phyloP scores from a whole-genome alignment of 1,140 invertebrate species.

The Palaemon carinicauda region DNA sequence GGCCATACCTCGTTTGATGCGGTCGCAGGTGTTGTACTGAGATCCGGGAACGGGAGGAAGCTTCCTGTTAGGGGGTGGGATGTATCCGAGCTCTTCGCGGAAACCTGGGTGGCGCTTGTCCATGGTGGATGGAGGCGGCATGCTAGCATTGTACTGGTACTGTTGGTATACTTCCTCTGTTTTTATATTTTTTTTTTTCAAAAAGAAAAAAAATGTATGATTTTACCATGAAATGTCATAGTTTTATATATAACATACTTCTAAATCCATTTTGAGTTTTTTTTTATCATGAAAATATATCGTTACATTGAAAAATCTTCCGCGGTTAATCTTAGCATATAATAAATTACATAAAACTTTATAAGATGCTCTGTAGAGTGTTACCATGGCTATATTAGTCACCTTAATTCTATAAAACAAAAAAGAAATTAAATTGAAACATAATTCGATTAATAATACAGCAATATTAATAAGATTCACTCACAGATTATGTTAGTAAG shows the following conservation, averaged over 20 bases:
- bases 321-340: neutral
- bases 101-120: slow-evolving; percentile 75
- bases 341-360: neutral
- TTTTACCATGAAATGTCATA: neutral
- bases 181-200: neutral
- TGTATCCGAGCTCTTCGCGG: slow-evolving; percentile 85
- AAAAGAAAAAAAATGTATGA: neutral
- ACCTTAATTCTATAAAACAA: no score
- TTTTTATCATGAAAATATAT: neutral
- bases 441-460: no score
- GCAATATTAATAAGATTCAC: no score
- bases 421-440: neutral
- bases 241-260: neutral
- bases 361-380: neutral
- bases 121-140: slow-evolving; percentile 72
- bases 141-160: slow-evolving; percentile 60
- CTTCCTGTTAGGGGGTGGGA: slow-evolving; percentile 89
- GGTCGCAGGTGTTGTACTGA: slow-evolving; percentile 87
- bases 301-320: no score
- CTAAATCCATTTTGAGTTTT: neutral
- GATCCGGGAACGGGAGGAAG: slow-evolving; percentile 89
- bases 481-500: no score
- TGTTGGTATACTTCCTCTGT: slow-evolving; percentile 61
- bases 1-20: slow-evolving; percentile 74
- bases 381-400: no score